Base-by-base conservation (phyloP, 2,797 vertebrate species). In the Oryzias dopingdopingensis region DNA sequence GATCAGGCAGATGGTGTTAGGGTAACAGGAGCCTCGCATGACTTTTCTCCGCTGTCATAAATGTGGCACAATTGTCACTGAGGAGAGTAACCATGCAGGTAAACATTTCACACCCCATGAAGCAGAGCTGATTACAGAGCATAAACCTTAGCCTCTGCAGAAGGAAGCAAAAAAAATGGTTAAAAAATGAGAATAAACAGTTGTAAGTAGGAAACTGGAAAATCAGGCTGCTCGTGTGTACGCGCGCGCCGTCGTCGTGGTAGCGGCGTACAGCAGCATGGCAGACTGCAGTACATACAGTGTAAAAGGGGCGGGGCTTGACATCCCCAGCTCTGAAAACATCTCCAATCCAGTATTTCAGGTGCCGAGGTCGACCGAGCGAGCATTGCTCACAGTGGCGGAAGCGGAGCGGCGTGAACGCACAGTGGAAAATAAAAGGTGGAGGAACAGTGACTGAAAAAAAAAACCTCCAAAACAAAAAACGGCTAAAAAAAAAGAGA, bases 311-410 rank as follows among this genome's bases (percentile, higher is more conserved):
- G 92, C 90, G 91, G 88, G 86, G 89, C 85, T 90, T 90, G 80
- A 88, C 89, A 84, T 89, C 84, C 32, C 81, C 77, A 2, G 84
- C 85, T 76, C 80, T 70, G 83, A 86, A 90, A 92, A 90, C 90
- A 87, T 87, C 89, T 82, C 88, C 82, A 74, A 87, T 90, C 89
- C 91, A 86, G 89, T 89, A 83, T 88, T 92, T 91, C 92, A 93
- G 92, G 92, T 93, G 89, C 71, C 62, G 82, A 72, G 85, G 83
- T 85, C 82, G 76, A 76, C 56, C 73, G 70, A 73, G 81, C 75
- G 71, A 69, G 58, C 76, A 67, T 22, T 71, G 80, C 77, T 82
- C 83, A 62, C 75, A 72, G 70, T 81, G 72, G 77, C 54, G 29
- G 47, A 14, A 20, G 57, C 57, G 58, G 67, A 67, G n/a, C n/a